A percentile compares a stretch with the other conserved stretches of the same genome.
These are phyloP conservation scores for Pandemis heparana DNA, from an alignment of 2,888 invertebrate species.

Conservation along the genomic window DNA sequence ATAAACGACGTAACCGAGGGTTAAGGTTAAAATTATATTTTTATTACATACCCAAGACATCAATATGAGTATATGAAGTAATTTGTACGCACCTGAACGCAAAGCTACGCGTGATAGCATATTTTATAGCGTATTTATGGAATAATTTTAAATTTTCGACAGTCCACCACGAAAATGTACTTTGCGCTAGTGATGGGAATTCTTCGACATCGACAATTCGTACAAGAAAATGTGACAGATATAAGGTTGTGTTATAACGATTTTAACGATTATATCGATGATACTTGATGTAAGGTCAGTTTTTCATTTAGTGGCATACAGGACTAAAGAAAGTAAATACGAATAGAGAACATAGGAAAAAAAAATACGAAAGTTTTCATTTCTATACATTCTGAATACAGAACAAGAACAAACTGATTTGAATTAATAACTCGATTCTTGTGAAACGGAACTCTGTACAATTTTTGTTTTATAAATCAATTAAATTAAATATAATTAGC, in stretches of 20 bases:
- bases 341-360: too few relatives aligned
- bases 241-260: too few relatives aligned
- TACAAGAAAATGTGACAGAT: neutral
- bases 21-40: constrained; percentile 62
- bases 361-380: too few relatives aligned
- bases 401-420: too few relatives aligned
- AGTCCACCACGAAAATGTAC: constrained; percentile 64
- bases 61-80: constrained; percentile 36
- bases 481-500: neutral
- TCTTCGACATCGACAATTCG: constrained; percentile 36
- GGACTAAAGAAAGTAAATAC: neutral
- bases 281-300: neutral
- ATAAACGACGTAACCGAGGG: constrained; percentile 73
- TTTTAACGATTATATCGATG: constrained; percentile 9
- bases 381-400: too few relatives aligned
- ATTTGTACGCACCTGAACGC: constrained; percentile 86
- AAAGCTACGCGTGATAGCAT: constrained; percentile 90
- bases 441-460: too few relatives aligned
- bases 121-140: constrained; percentile 69
- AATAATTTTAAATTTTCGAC: constrained; percentile 63
- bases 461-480: neutral
- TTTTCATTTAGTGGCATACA: neutral
- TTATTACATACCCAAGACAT: constrained; percentile 37
- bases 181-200: constrained; percentile 69
- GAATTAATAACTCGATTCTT: too few relatives aligned